These are phyloP conservation scores for Odontesthes bonariensis DNA, from an alignment of 2,113 vertebrate genomes.

Conservation along the genomic window DNA sequence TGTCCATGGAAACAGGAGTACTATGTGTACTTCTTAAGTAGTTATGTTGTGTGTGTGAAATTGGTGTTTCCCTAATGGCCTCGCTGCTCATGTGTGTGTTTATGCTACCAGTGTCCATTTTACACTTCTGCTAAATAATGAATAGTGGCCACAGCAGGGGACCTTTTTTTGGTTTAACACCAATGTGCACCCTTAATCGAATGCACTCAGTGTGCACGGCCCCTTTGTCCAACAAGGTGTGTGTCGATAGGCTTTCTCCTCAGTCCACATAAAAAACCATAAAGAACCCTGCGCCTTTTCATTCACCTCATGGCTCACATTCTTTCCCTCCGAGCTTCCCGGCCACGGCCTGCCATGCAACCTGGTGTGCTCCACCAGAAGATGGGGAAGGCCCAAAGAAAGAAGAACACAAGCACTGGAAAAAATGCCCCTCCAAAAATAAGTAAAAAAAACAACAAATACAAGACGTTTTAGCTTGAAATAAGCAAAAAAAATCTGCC, in stretches of 20 bases:
- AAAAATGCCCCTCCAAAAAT: no score
- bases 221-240: slow-evolving; percentile 64
- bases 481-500: no score
- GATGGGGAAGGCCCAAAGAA: neutral
- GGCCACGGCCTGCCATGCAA: slow-evolving; percentile 23
- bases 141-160: slow-evolving; percentile 55
- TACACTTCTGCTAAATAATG: slow-evolving; percentile 65
- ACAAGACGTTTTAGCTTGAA: no score
- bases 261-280: slow-evolving; percentile 34
- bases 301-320: slow-evolving; percentile 61
- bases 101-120: slow-evolving; percentile 52
- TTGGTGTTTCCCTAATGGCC: slow-evolving; percentile 54
- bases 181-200: slow-evolving; percentile 60
- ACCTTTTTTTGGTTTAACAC: slow-evolving; percentile 61
- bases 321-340: slow-evolving; percentile 43
- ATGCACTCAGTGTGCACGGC: slow-evolving; percentile 54
- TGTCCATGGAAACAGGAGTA: slow-evolving; percentile 29
- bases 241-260: slow-evolving; percentile 50
- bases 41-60: slow-evolving; percentile 49
- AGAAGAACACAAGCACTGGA: no score
- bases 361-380: slow-evolving; percentile 10
- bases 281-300: slow-evolving; percentile 60
- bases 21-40: slow-evolving; percentile 34
- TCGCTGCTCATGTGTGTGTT: slow-evolving; percentile 13
- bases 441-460: no score